Percentiles rank a stretch among this genome's conserved stretches.
These are phyloP conservation scores for Chelonus formosanus DNA, from an alignment of 2,888 invertebrate species.

Conservation along the genomic window DNA sequence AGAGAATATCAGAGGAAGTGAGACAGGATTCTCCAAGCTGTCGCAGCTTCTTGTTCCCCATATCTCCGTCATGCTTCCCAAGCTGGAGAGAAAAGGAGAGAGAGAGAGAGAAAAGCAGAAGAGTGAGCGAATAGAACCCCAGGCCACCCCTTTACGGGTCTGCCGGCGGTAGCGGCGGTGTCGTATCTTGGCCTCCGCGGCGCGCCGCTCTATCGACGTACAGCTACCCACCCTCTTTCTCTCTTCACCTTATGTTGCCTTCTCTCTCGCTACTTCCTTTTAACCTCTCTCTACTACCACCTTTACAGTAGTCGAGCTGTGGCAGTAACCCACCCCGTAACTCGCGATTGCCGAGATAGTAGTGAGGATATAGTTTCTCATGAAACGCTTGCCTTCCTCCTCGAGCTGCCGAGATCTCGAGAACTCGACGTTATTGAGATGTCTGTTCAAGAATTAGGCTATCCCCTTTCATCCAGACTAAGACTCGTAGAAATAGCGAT, in stretches of 20 bases:
- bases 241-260: conserved; percentile 35
- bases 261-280: conserved; percentile 35
- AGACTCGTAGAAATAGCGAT: conserved; percentile 1
- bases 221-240: conserved; percentile 51
- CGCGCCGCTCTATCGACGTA: conserved; percentile 66
- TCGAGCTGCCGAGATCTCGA: conserved; percentile 24
- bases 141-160: conserved; percentile 60
- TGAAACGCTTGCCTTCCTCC: conserved; percentile 15
- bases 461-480: conserved; percentile 39
- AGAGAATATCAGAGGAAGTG: conserved; percentile 30
- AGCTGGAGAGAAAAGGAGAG: conserved; percentile 30
- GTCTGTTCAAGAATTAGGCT: conserved; percentile 56
- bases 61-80: conserved; percentile 8
- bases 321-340: conserved; percentile 45
- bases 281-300: conserved; percentile 29
- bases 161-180: conserved; percentile 64
- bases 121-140: conserved; percentile 42
- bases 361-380: conserved; percentile 43
- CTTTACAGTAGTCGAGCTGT: conserved; percentile 29
- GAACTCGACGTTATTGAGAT: conserved; percentile 58
- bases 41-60: conserved; percentile 27
- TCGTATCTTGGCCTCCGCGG: conserved; percentile 66
- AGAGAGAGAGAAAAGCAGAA: conserved; percentile 34
- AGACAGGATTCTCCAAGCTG: conserved; percentile 30
- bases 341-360: conserved; percentile 56